A percentile compares a stretch with the other conserved stretches of the same genome.
Evolutionary conservation across 2,888 invertebrate genomes (phyloP).

Genomic region (Tethea ocularis): DNA sequence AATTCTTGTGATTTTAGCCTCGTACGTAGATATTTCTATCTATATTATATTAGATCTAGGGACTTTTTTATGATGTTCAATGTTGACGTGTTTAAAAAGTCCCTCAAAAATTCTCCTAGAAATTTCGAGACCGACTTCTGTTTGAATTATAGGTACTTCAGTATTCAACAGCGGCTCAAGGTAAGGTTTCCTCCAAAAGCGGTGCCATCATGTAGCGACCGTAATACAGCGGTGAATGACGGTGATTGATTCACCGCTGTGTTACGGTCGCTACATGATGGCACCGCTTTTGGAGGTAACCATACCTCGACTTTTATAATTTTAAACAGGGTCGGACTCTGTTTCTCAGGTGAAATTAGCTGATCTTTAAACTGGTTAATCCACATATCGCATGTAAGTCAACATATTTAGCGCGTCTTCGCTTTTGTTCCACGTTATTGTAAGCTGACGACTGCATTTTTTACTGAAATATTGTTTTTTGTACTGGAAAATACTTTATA

Average conservation of each 20-base stretch:
- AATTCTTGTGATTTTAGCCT: slow-evolving; percentile 65
- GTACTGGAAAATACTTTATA: slow-evolving; percentile 21
- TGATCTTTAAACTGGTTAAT: slow-evolving; percentile 26
- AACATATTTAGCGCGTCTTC: slow-evolving; percentile 27
- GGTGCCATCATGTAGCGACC: no score
- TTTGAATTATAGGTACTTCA: neutral
- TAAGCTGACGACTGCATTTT: slow-evolving; percentile 56
- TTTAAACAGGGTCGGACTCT: slow-evolving; percentile 11
- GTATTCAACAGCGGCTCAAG: no score
- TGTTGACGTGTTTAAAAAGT: neutral
- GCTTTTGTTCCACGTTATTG: slow-evolving; percentile 40
- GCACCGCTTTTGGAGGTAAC: no score
- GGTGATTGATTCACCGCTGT: no score
- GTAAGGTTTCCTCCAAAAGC: no score
- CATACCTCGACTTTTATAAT: neutral
- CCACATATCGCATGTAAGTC: slow-evolving; percentile 46
- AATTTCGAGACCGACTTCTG: neutral
- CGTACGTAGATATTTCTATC: slow-evolving; percentile 48
- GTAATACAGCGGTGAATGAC: no score
- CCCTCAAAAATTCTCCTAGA: neutral
- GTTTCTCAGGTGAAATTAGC: slow-evolving; percentile 17
- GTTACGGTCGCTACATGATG: no score
- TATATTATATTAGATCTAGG: slow-evolving; percentile 19
- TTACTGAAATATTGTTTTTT: slow-evolving; percentile 36
- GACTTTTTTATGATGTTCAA: neutral